These are phyloP conservation scores for Leptinotarsa undecemlineata DNA, from an alignment of 1,140 invertebrate genomes.

Conservation along the genomic window DNA sequence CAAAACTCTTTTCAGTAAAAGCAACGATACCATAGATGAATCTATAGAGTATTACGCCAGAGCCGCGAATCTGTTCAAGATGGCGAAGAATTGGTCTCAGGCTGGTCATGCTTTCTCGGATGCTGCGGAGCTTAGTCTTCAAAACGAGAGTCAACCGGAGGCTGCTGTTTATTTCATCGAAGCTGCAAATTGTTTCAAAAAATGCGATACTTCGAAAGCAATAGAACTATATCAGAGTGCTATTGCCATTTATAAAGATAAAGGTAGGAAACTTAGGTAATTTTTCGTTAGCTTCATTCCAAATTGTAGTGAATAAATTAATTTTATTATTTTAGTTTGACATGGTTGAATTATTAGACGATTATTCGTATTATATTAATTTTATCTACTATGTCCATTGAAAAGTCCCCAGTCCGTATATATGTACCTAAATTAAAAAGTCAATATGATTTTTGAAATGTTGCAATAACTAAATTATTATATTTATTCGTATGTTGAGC, in stretches of 20 bases:
- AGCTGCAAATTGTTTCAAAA: constrained; percentile 96
- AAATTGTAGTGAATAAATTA: not conserved
- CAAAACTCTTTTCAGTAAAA: constrained; percentile 83
- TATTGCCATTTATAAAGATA: constrained; percentile 97
- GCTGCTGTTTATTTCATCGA: constrained; percentile 92
- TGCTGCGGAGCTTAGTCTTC: constrained; percentile 83
- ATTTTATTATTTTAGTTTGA: not conserved
- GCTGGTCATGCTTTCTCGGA: constrained; percentile 93
- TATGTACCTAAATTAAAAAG: too few relatives aligned
- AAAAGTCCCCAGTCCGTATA: too few relatives aligned
- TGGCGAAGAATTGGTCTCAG: constrained; percentile 95
- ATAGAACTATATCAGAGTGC: constrained; percentile 88
- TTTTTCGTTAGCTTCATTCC: not conserved
- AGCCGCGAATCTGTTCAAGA: constrained; percentile 97
- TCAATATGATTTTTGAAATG: too few relatives aligned
- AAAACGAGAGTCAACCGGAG: constrained; percentile 86
- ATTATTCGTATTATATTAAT: too few relatives aligned
- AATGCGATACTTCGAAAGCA: constrained; percentile 88
- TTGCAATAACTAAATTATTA: too few relatives aligned
- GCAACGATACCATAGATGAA: constrained; percentile 66
- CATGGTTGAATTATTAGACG: too few relatives aligned
- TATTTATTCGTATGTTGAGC: too few relatives aligned
- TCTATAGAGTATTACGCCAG: constrained; percentile 93
- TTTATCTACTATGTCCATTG: too few relatives aligned
- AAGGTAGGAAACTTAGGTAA: constrained; percentile 66